A percentile compares a stretch with the other conserved stretches of the same genome.
Evolutionary conservation across 2,113 vertebrate genomes (phyloP).

Genomic region (Asarcornis scutulata): DNA sequence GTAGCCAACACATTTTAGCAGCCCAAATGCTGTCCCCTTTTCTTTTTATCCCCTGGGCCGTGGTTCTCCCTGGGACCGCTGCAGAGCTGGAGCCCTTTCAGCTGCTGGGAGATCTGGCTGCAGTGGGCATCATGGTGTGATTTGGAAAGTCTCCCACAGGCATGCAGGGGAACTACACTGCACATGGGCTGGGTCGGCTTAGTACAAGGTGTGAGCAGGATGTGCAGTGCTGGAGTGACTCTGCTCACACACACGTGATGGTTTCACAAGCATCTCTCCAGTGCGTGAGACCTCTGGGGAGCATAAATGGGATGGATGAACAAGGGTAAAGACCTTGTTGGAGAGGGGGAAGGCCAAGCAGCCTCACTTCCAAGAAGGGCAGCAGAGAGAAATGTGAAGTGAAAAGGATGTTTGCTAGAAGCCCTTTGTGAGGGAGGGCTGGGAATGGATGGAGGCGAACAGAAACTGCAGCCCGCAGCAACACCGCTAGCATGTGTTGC

Average conservation of each 20-base stretch:
- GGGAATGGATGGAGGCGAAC: background rate
- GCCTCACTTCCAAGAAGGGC: background rate
- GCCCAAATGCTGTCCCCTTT: background rate
- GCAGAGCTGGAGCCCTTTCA: background rate
- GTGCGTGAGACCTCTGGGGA: background rate
- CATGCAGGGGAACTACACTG: background rate
- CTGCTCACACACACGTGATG: background rate
- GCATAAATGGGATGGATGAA: background rate
- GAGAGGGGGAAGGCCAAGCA: background rate
- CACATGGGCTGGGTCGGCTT: background rate
- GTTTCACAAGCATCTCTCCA: background rate
- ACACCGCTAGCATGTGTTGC: background rate
- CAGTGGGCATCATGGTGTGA: background rate
- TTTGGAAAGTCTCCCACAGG: background rate
- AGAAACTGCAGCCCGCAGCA: rapidly evolving
- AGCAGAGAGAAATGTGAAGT: background rate
- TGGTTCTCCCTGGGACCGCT: background rate
- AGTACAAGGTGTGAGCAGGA: background rate
- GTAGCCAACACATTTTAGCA: background rate
- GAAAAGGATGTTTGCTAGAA: background rate
- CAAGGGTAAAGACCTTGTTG: background rate
- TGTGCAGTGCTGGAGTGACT: background rate
- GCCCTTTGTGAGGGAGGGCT: background rate
- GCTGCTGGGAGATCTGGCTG: background rate
- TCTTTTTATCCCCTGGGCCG: background rate